A percentile compares a stretch with the other conserved stretches of the same genome.
phyloP scores from a whole-genome alignment of 2,113 vertebrate species.

The Sylvicapra grimmia region DNA sequence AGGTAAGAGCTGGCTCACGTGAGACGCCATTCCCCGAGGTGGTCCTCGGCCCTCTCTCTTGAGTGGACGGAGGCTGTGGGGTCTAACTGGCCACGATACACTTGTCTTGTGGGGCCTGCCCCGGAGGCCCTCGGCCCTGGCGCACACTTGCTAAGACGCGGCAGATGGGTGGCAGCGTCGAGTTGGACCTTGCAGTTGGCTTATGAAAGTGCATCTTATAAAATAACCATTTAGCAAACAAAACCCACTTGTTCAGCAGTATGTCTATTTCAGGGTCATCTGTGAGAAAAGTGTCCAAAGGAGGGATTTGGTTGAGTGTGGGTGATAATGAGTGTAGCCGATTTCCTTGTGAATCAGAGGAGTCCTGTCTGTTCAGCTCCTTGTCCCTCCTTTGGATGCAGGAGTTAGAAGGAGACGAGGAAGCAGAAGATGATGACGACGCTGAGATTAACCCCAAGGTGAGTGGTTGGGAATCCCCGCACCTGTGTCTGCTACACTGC shows the following conservation, averaged over 20 bases:
- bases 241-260: neutral
- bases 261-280: neutral
- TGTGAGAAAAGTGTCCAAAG: neutral
- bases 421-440: conserved; percentile 93
- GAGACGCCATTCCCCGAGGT: neutral
- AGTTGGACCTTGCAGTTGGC: neutral
- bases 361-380: neutral
- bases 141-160: rapidly evolving
- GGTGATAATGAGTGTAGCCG: rapidly evolving
- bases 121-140: rapidly evolving
- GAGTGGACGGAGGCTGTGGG: neutral
- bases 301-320: rapidly evolving
- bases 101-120: rapidly evolving
- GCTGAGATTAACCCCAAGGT: conserved; percentile 89
- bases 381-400: conserved; percentile 71
- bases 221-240: neutral
- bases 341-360: neutral
- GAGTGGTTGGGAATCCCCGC: neutral
- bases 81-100: rapidly evolving
- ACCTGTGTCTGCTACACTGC: rapidly evolving
- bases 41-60: rapidly evolving
- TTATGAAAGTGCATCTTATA: no score
- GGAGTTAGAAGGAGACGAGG: conserved; percentile 94
- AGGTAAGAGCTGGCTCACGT: conserved; percentile 80
- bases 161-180: rapidly evolving